phyloP scores from a whole-genome alignment of 2,797 vertebrate genomes.

The Phalanger gymnotis region DNA sequence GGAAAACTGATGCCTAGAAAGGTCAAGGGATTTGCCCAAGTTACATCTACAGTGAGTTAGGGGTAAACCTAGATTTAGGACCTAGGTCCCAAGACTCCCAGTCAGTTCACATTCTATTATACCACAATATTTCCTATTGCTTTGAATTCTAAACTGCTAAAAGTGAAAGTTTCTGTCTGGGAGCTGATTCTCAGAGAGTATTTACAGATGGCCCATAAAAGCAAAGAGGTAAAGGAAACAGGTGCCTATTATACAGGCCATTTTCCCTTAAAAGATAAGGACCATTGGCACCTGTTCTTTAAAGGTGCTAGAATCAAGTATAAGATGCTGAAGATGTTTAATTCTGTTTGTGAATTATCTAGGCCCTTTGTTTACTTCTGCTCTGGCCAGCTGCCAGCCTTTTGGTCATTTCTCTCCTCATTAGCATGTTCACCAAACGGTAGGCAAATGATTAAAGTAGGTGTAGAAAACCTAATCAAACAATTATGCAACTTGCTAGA shows the following conservation, averaged over 20 bases:
- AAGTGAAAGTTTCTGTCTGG: not conserved
- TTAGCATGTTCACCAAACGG: constrained; percentile 42
- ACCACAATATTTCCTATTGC: not conserved
- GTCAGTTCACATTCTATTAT: not conserved
- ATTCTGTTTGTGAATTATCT: constrained; percentile 46
- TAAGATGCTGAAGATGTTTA: not conserved
- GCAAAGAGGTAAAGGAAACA: constrained; percentile 29
- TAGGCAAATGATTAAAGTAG: constrained; percentile 54
- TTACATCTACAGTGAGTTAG: not conserved
- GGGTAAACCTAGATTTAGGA: not conserved
- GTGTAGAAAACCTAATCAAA: constrained; percentile 47
- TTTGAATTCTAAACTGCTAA: not conserved
- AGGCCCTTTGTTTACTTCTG: not conserved
- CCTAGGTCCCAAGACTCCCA: not conserved
- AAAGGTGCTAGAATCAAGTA: not conserved
- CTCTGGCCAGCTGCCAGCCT: not conserved
- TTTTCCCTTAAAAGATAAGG: constrained; percentile 59
- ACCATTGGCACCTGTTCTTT: constrained; percentile 1
- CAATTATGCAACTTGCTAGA: constrained; percentile 53
- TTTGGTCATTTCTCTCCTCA: constrained; percentile 50
- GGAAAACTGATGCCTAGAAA: not conserved
- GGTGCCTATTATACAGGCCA: not conserved
- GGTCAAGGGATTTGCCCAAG: not conserved
- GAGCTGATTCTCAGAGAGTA: not conserved
- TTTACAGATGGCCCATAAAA: not conserved